Percentiles rank a stretch among this genome's conserved stretches.
Evolutionary conservation across 2,888 invertebrate genomes (phyloP).

Genomic region (Lomographa bimaculata): DNA sequence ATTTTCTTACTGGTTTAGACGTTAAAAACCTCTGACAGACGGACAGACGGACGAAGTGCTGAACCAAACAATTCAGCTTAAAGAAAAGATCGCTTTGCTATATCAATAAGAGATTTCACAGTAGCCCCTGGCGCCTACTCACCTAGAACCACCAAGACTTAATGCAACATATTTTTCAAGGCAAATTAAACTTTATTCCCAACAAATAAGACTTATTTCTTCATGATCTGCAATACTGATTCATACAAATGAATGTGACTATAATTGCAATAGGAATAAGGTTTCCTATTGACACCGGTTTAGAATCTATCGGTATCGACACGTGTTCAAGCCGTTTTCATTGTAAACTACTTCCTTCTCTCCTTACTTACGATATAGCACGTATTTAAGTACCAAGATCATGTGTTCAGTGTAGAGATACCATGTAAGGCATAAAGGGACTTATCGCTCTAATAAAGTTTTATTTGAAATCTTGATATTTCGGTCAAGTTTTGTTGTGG

Average conservation of each 20-base stretch:
- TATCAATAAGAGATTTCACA: conserved; percentile 14
- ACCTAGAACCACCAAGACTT: conserved; percentile 19
- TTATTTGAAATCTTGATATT: too few species aligned
- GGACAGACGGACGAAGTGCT: too few species aligned
- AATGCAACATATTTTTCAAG: conserved; percentile 1
- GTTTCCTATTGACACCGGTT: conserved; percentile 36
- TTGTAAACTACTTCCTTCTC: conserved; percentile 52
- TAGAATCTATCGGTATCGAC: conserved; percentile 10
- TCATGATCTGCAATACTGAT: too few species aligned
- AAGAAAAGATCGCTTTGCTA: too few species aligned
- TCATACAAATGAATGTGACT: conserved; percentile 38
- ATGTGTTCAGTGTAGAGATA: conserved; percentile 54
- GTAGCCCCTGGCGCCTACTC: conserved; percentile 30
- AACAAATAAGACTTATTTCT: conserved; percentile 4
- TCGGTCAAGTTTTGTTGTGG: too few species aligned
- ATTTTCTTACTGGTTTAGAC: too few species aligned
- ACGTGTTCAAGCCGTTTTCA: conserved; percentile 22
- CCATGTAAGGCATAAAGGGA: conserved; percentile 38
- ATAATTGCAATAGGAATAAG: conserved; percentile 40
- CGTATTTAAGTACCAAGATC: conserved; percentile 46
- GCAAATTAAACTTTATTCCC: conserved; percentile 12
- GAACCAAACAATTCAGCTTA: too few species aligned
- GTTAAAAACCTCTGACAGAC: too few species aligned
- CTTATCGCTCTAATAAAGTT: too few species aligned
- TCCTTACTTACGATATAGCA: conserved; percentile 55